Evolutionary conservation across 2,113 vertebrate genomes (phyloP), one percentile per base, ranked within the genome.

Genomic region (Aix galericulata): DNA sequence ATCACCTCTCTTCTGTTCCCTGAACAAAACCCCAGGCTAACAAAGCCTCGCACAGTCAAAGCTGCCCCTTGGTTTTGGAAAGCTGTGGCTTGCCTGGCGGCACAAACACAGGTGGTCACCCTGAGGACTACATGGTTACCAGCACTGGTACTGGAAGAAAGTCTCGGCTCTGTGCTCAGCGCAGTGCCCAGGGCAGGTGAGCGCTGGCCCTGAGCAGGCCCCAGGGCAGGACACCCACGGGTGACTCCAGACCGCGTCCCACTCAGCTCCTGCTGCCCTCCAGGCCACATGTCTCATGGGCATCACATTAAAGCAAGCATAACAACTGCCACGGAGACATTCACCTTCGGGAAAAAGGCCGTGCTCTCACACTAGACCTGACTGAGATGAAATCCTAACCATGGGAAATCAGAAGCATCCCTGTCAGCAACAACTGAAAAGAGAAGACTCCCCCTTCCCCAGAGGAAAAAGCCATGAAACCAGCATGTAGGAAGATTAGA

Each of bases 351-450:
- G 63, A 40, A 68, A 62, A 91, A 90, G 46, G 53, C 55, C 21
- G 32, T 58, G 46, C 82, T 64, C 88, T 96, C 83, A 68, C 62
- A 88, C 42, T 55, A 86, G 68, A 87, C 36, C 48, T 95, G 55
- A 89, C 44, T 83, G 11, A 13, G 55, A 81, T 67, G 17, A 63
- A 66, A 59, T 71, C 26, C 17, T 81, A 74, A 81, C 42, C 52
- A 75, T 17, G 59, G 58, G 72, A 91, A 72, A 80, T 38, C 9
- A 86, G 75, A 86, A 80, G 81, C 23, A 15, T 40, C 62, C 32
- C 26, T 63, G n/a, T 27, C 75, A 74, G 59, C 32, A 80, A 22
- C 55, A 48, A 66, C 63, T 68, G 7, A 82, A 95, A 77, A 34
- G 36, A 73, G 25, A 77, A 29, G 46, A 59, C 13, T 60, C 15